Percentiles rank a stretch among this genome's conserved stretches.
Evolutionary conservation across 2,113 vertebrate species (phyloP).

Genomic region (Calypte anna): DNA sequence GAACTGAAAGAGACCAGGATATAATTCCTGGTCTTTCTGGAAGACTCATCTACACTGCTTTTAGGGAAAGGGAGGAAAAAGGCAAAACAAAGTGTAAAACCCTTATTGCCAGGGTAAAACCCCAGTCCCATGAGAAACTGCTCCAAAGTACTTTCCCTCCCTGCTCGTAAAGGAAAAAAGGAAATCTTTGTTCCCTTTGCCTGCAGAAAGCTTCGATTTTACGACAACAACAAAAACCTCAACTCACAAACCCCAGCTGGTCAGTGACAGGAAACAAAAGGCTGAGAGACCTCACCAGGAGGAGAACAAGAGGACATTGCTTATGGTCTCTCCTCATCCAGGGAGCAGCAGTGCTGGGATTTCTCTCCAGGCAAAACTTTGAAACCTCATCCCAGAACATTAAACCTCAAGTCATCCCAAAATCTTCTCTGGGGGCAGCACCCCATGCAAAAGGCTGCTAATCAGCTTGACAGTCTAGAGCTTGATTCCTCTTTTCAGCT

Average conservation of each 20-base stretch:
- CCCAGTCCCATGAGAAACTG: slow-evolving; percentile 53
- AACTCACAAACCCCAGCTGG: slow-evolving; percentile 58
- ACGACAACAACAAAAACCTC: not conserved
- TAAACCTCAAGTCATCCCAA: not conserved
- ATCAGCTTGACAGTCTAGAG: slow-evolving; percentile 36
- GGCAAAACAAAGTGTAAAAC: slow-evolving; percentile 39
- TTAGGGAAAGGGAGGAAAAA: not conserved
- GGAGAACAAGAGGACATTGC: not conserved
- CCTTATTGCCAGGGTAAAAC: slow-evolving; percentile 44
- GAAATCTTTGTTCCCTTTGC: slow-evolving; percentile 53
- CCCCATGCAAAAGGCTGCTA: not conserved
- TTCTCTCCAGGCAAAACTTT: slow-evolving; percentile 1
- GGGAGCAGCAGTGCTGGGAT: not conserved
- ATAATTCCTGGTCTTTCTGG: not conserved
- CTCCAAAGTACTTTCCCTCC: slow-evolving; percentile 10
- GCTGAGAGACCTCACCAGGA: slow-evolving; percentile 24
- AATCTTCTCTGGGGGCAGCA: not conserved
- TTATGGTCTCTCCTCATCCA: not conserved
- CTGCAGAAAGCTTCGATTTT: slow-evolving; percentile 54
- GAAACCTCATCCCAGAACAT: not conserved
- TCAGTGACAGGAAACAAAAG: slow-evolving; percentile 56
- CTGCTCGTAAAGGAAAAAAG: slow-evolving; percentile 48
- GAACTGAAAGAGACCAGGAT: slow-evolving; percentile 3
- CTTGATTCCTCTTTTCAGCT: slow-evolving; percentile 46
- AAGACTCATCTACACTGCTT: not conserved